phyloP scores from a whole-genome alignment of 2,113 vertebrate genomes.

The Spea bombifrons region DNA sequence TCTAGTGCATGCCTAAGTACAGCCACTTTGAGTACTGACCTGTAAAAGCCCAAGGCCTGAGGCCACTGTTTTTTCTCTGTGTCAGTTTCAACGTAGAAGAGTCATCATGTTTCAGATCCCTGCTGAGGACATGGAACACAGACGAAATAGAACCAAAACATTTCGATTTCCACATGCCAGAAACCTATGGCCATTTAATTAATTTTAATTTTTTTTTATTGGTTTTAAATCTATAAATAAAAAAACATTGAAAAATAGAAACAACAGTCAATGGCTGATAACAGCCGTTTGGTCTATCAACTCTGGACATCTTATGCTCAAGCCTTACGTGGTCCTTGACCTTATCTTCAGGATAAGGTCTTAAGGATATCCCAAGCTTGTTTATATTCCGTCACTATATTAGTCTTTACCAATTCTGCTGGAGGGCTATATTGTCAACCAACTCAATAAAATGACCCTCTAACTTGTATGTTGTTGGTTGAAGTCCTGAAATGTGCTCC shows the following conservation, averaged over 20 bases:
- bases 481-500: too few relatives aligned
- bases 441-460: too few relatives aligned
- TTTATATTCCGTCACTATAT: too few relatives aligned
- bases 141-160: constrained; percentile 42
- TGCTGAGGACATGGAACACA: constrained; percentile 34
- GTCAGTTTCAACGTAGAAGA: constrained; percentile 40
- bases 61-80: constrained; percentile 41
- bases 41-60: constrained; percentile 42
- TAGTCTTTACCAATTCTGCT: too few relatives aligned
- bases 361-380: too few relatives aligned
- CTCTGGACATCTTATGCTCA: too few relatives aligned
- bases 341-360: too few relatives aligned
- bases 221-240: constrained; percentile 19
- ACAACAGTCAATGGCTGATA: background rate
- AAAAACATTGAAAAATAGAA: background rate
- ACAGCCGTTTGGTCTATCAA: background rate
- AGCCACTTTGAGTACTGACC: constrained; percentile 35
- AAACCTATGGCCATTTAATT: constrained; percentile 1
- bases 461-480: too few relatives aligned
- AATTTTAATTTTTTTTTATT: background rate
- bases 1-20: constrained; percentile 1
- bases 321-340: too few relatives aligned
- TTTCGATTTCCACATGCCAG: constrained; percentile 36
- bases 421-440: too few relatives aligned
- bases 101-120: constrained; percentile 43